A percentile compares a stretch with the other conserved stretches of the same genome.
Conservation (phyloP, 2,888 invertebrate species). For the Sicus ferrugineus region DNA sequence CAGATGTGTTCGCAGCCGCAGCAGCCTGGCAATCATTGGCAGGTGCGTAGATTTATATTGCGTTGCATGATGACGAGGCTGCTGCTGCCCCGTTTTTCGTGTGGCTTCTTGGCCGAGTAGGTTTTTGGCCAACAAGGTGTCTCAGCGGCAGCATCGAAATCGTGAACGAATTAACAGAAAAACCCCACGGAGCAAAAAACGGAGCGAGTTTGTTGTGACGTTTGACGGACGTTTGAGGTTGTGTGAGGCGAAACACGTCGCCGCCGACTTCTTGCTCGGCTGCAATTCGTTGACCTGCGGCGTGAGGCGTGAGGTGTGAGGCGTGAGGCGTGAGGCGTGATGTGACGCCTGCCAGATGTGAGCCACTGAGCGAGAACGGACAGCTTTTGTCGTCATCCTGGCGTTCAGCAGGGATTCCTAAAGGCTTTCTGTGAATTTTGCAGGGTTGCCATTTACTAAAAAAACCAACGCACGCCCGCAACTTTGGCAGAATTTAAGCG, state of each 20-base stretch:
- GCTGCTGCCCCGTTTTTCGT: background rate
- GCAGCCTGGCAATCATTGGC: background rate
- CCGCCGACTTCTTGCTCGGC: too few relatives aligned
- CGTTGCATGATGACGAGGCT: background rate
- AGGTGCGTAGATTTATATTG: slow-evolving; percentile 8
- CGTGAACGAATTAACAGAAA: background rate
- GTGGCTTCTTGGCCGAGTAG: background rate
- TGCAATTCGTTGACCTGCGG: slow-evolving; percentile 19
- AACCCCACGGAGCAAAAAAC: background rate
- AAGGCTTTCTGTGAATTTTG: too few relatives aligned
- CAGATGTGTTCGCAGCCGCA: background rate
- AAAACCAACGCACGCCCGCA: too few relatives aligned
- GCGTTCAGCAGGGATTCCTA: too few relatives aligned
- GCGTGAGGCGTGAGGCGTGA: too few relatives aligned
- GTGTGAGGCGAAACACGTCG: too few relatives aligned
- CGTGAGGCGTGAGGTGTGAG: too few relatives aligned
- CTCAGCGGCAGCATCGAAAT: background rate
- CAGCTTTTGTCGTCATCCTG: too few relatives aligned
- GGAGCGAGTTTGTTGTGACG: background rate
- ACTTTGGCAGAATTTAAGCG: too few relatives aligned
- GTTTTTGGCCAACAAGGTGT: background rate
- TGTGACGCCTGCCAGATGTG: too few relatives aligned
- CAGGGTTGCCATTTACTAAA: too few relatives aligned
- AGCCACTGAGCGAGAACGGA: too few relatives aligned
- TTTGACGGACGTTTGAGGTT: slow-evolving; percentile 26